Percentiles rank a stretch among this genome's conserved stretches.
Evolutionary conservation across 2,797 vertebrate genomes (phyloP).

Genomic region (Aotus griseimembra): DNA sequence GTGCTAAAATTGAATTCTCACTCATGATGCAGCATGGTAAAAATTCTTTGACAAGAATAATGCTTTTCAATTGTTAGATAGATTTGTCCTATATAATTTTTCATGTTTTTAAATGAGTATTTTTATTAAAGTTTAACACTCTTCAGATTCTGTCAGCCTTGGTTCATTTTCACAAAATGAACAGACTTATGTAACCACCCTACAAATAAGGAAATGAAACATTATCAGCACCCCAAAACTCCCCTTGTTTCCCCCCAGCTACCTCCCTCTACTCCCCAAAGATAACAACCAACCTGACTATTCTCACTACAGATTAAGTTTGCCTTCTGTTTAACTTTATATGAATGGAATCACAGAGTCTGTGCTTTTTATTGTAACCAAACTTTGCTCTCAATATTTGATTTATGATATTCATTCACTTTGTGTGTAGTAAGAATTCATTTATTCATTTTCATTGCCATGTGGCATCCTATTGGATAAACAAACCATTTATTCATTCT

Average conservation of each 20-base stretch:
- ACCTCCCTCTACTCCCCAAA: too few relatives aligned
- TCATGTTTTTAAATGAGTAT: neutral
- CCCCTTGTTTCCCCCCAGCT: neutral
- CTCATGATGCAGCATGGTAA: neutral
- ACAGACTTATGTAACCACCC: neutral
- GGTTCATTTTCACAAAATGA: neutral
- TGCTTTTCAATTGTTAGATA: neutral
- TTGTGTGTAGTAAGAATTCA: neutral
- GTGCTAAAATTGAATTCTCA: neutral
- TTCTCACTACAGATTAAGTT: neutral
- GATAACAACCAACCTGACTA: neutral
- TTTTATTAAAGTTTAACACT: neutral
- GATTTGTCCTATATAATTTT: neutral
- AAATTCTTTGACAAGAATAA: neutral
- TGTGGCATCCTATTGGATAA: too few relatives aligned
- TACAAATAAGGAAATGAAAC: neutral
- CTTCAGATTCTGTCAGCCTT: neutral
- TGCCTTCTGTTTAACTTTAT: neutral
- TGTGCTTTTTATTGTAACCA: neutral
- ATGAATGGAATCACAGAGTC: neutral
- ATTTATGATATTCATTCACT: neutral
- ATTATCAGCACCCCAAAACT: neutral
- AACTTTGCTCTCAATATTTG: neutral
- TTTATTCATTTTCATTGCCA: neutral
- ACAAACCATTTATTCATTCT: neutral